Base-by-base conservation (phyloP, 2,888 invertebrate genomes). In the Lordiphosa fenestrarum region DNA sequence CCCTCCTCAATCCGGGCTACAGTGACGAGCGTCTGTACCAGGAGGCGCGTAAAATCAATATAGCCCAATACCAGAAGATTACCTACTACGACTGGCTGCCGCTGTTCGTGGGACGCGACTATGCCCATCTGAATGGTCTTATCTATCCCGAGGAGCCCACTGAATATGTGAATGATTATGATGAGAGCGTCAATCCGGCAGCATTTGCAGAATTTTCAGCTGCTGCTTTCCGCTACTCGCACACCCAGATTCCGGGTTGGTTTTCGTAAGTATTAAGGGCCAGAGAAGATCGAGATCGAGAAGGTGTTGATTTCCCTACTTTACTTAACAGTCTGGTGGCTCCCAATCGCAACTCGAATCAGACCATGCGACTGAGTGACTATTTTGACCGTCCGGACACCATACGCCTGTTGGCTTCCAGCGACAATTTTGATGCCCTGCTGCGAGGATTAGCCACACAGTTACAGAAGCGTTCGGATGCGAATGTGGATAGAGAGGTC, bases 401-500 rank as follows among this genome's bases (percentile, higher is more conserved):
- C 19, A 63, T 85, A 4, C 49, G 65, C 0, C 53, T 87, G 3
- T 19, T 91, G 35, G 89, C 90, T 55, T 71, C 86, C 1, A 86
- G 83, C 37, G 86, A 88, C 39, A 90, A 91, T 71, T 92, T 95
- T 73, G 94, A 94, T 80, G 92, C 93, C 64, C 89, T 95, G 50
- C 90, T 93, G 0, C 90, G 95, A 85, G 95, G 95, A 4, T 90
- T 96, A 76, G 90, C 92, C 1, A 92, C 92, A 2, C 95, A 96
- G 84, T 92, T 93, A 2, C 92, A 94, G 87, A 92, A 94, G 77
- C 92, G 91, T 66, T 92, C 94, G 62, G 96, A 96, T 88, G 92
- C 92, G 65, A 94, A 91, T 88, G 93, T 94, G 88, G 94, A 94
- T 68, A 69, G 44, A 6, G 86, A 87, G 65, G 52, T 87, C 13